Percentiles rank a stretch among this genome's conserved stretches.
Evolutionary conservation across 2,113 vertebrate genomes (phyloP).

Genomic region (Antidorcas marsupialis): DNA sequence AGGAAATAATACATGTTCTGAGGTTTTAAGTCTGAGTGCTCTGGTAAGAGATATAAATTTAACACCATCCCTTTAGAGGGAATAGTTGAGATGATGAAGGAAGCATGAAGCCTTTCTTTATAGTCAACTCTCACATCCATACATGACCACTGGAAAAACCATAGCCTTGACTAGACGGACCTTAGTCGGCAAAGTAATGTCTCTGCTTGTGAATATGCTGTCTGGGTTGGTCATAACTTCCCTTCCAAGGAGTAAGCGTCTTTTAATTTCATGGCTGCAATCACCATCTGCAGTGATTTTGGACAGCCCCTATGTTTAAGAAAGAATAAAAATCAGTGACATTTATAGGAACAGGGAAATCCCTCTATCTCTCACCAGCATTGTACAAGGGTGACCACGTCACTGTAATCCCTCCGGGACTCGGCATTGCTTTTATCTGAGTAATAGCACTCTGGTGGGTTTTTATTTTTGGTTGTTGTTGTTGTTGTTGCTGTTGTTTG

Average conservation of each 20-base stretch:
- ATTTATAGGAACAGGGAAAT: not conserved
- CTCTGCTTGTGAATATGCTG: too few relatives aligned
- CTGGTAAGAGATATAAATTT: not conserved
- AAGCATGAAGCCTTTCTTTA: not conserved
- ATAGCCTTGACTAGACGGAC: too few relatives aligned
- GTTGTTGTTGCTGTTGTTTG: accelerated
- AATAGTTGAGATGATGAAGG: not conserved
- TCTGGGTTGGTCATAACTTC: too few relatives aligned
- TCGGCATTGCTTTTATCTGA: not conserved
- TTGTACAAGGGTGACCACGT: not conserved
- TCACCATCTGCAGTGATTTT: not conserved
- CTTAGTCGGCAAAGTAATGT: too few relatives aligned
- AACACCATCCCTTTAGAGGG: not conserved
- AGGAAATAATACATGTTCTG: not conserved
- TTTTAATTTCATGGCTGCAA: too few relatives aligned
- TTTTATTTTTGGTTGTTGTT: not conserved
- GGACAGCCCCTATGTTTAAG: not conserved
- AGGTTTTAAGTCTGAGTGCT: not conserved
- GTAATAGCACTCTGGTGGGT: not conserved
- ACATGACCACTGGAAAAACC: too few relatives aligned
- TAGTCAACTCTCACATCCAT: too few relatives aligned
- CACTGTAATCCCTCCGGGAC: not conserved
- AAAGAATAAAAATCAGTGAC: not conserved
- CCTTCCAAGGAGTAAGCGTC: too few relatives aligned
- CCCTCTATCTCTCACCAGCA: not conserved